phyloP scores from a whole-genome alignment of 2,113 vertebrate species.

The Triplophysa dalaica region DNA sequence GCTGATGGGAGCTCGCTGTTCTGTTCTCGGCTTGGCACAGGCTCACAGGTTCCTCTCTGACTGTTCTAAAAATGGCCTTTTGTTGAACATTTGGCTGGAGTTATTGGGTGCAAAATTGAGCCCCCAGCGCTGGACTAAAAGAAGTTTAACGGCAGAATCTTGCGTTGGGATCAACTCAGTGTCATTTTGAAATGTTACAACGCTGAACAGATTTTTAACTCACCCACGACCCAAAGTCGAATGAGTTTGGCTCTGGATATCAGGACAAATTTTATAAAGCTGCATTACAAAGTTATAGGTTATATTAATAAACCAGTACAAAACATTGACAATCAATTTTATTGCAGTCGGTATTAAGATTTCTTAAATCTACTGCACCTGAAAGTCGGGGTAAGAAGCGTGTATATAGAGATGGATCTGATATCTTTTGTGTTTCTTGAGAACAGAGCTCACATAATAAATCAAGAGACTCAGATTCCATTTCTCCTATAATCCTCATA shows the following conservation, averaged over 20 bases:
- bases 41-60: background rate
- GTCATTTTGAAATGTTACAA: background rate
- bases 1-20: background rate
- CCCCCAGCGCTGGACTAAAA: background rate
- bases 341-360: too few relatives aligned
- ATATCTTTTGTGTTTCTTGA: too few relatives aligned
- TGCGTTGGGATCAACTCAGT: slow-evolving; percentile 11
- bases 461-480: too few relatives aligned
- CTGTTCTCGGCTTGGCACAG: background rate
- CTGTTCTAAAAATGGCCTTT: slow-evolving; percentile 21
- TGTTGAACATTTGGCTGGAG: slow-evolving; percentile 5
- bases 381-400: too few relatives aligned
- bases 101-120: background rate
- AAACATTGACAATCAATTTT: too few relatives aligned
- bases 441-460: too few relatives aligned
- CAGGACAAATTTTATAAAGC: too few relatives aligned
- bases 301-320: too few relatives aligned
- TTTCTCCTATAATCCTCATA: too few relatives aligned
- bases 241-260: background rate
- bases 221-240: background rate
- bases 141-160: background rate
- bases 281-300: too few relatives aligned
- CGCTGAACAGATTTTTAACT: background rate
- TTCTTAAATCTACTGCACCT: too few relatives aligned
- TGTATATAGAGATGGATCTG: too few relatives aligned